A percentile compares a stretch with the other conserved stretches of the same genome.
Conservation (phyloP, 2,888 invertebrate genomes). For the Uloborus plumipes region DNA sequence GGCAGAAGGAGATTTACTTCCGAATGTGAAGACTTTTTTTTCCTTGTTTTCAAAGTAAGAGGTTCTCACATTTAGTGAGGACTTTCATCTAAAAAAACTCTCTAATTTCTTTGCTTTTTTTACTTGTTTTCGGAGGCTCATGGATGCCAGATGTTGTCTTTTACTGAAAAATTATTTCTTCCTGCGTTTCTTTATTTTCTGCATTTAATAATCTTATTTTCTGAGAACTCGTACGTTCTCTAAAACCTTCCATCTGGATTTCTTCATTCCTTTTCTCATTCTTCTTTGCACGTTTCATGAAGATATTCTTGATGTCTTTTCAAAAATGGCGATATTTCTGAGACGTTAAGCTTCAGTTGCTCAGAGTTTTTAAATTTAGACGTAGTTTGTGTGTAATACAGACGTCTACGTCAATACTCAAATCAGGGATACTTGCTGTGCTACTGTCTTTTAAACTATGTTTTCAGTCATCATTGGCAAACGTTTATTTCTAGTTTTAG, state of each 20-base stretch:
- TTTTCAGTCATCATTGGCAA: too few species aligned
- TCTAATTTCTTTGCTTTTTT: conserved; percentile 51
- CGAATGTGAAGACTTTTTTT: conserved; percentile 40
- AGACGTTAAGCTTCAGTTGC: too few species aligned
- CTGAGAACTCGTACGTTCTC: conserved; percentile 38
- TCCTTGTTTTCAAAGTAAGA: conserved; percentile 32
- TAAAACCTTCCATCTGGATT: conserved; percentile 41
- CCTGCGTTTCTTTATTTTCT: conserved; percentile 47
- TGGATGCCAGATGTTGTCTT: conserved; percentile 62
- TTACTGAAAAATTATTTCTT: conserved; percentile 63
- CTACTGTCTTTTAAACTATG: too few species aligned
- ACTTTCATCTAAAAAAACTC: conserved; percentile 53
- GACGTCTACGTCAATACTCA: too few species aligned
- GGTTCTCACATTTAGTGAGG: conserved; percentile 61
- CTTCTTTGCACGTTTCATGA: neutral
- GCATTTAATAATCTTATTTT: conserved; percentile 55
- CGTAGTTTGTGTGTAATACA: too few species aligned
- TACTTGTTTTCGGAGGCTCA: conserved; percentile 34
- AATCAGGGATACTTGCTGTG: too few species aligned
- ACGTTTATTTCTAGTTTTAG: too few species aligned
- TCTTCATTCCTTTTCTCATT: neutral
- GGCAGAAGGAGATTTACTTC: conserved; percentile 54
- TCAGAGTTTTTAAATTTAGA: too few species aligned
- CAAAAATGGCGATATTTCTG: too few species aligned
- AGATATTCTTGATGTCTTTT: neutral